Percentiles rank a stretch among this genome's conserved stretches.
These are phyloP conservation scores for Tretioscincus oriximinensis DNA, from an alignment of 2,113 vertebrate genomes.

Conservation along the genomic window DNA sequence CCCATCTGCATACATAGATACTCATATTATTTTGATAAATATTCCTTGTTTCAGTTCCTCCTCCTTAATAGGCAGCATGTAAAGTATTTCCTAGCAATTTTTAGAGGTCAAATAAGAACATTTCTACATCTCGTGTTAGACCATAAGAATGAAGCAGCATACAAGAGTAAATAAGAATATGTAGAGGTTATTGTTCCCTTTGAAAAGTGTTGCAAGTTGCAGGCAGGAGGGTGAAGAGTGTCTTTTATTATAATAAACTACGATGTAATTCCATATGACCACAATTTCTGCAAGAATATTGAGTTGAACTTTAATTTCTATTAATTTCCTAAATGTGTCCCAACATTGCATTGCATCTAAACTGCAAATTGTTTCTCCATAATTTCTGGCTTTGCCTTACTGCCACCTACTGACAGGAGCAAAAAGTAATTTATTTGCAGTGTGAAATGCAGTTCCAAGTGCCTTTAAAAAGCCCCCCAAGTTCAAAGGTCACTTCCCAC, in stretches of 20 bases:
- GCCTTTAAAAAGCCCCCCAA: not conserved
- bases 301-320: not conserved
- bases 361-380: not conserved
- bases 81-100: not conserved
- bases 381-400: not conserved
- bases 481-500: not conserved
- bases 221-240: not conserved
- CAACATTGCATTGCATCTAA: accelerated
- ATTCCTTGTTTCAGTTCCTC: not conserved
- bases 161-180: not conserved
- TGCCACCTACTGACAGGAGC: not conserved
- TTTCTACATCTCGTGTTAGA: not conserved
- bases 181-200: not conserved
- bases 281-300: not conserved
- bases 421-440: not conserved
- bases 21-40: not conserved
- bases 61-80: not conserved
- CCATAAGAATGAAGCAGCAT: not conserved
- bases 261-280: not conserved
- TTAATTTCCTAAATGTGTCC: accelerated
- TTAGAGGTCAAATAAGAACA: not conserved
- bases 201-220: not conserved
- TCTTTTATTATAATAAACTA: not conserved
- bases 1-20: not conserved
- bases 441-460: not conserved